Conservation (phyloP, 2,113 vertebrate genomes). For the Rhinogobius similis region DNA sequence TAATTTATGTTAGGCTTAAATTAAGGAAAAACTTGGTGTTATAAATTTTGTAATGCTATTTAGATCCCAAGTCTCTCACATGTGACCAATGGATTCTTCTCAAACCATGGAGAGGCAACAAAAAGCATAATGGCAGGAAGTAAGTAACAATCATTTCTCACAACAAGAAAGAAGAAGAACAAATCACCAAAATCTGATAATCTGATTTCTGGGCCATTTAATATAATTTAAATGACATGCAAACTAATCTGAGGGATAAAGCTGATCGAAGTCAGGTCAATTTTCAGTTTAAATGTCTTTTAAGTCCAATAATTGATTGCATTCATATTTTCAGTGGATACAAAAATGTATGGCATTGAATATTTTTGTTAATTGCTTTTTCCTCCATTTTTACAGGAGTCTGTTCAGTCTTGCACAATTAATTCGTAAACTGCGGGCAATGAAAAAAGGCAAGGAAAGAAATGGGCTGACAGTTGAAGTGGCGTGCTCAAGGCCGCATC, state of each 20-base stretch:
- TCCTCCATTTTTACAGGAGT: conserved; percentile 38
- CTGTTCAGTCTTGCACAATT: conserved; percentile 1
- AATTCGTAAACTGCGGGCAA: not conserved
- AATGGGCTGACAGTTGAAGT: not conserved
- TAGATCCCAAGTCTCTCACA: conserved; percentile 64
- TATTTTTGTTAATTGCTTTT: not conserved
- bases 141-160: conserved; percentile 11
- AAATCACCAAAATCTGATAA: too few species aligned
- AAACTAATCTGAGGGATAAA: too few species aligned
- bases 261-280: too few species aligned
- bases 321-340: not conserved
- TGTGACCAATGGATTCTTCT: conserved; percentile 73
- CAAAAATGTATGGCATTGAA: not conserved
- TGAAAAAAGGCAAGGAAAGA: not conserved
- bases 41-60: conserved; percentile 2
- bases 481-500: conserved; percentile 42
- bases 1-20: not conserved
- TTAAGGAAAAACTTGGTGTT: too few species aligned
- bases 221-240: too few species aligned
- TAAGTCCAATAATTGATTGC: too few species aligned
- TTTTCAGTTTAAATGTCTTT: too few species aligned
- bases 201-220: too few species aligned
- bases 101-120: conserved; percentile 42
- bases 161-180: not conserved
- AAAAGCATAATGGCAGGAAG: conserved; percentile 8